Evolutionary conservation across 2,888 invertebrate genomes (phyloP).

Genomic region (Dendrolimus pini): DNA sequence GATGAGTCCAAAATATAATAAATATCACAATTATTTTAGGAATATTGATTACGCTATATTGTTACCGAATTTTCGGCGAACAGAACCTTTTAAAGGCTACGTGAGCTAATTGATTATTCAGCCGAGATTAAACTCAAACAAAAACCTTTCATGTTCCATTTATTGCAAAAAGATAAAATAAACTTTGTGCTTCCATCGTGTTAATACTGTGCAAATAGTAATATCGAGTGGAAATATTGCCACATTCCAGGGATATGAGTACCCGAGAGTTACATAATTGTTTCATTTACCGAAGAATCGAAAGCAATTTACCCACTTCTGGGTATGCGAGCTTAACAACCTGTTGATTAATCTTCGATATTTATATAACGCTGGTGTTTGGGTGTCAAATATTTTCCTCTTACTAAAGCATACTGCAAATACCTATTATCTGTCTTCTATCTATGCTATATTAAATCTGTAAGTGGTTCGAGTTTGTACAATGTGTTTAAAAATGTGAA

Average conservation of each 20-base stretch:
- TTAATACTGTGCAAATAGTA: not conserved
- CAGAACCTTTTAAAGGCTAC: not conserved
- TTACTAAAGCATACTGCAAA: too few relatives aligned
- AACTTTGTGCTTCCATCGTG: not conserved
- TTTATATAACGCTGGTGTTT: too few relatives aligned
- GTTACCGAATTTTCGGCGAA: not conserved
- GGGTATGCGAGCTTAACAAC: conserved; percentile 14
- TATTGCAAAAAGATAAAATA: not conserved
- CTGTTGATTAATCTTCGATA: conserved; percentile 25
- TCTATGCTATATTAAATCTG: too few relatives aligned
- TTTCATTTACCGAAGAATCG: not conserved
- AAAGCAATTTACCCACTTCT: conserved; percentile 1
- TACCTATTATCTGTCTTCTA: too few relatives aligned
- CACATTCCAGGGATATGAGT: conserved; percentile 1
- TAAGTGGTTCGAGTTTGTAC: too few relatives aligned
- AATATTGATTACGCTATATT: too few relatives aligned
- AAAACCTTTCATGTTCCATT: not conserved
- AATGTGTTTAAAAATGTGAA: too few relatives aligned
- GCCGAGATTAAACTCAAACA: not conserved
- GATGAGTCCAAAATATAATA: too few relatives aligned
- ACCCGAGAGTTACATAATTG: not conserved
- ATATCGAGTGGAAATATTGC: not conserved
- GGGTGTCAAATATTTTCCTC: too few relatives aligned
- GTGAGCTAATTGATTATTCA: not conserved
- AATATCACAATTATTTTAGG: too few relatives aligned